A percentile compares a stretch with the other conserved stretches of the same genome.
Evolutionary conservation across 2,888 invertebrate species (phyloP).

Genomic region (Microchrysa polita): DNA sequence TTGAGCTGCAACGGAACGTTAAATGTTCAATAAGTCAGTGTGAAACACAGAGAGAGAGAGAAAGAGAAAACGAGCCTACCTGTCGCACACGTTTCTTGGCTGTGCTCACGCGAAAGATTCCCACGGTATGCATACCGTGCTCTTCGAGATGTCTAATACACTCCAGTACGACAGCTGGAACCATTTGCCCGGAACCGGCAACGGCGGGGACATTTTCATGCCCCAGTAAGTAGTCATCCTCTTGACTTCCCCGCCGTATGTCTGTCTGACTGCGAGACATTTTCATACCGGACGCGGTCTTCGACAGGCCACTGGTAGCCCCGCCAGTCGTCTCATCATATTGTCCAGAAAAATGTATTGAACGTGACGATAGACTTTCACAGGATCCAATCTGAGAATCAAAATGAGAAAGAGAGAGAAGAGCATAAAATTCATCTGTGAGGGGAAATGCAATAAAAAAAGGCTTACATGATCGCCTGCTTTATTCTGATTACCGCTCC

Average conservation of each 20-base stretch:
- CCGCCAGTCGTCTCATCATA: slow-evolving; percentile 26
- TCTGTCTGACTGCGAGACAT: slow-evolving; percentile 67
- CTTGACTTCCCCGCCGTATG: slow-evolving; percentile 60
- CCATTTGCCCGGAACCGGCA: slow-evolving; percentile 64
- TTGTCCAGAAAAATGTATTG: slow-evolving; percentile 45
- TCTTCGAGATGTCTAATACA: slow-evolving; percentile 85
- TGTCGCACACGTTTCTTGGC: slow-evolving; percentile 92
- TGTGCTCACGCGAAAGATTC: slow-evolving; percentile 91
- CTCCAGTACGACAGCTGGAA: slow-evolving; percentile 80
- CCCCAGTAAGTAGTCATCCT: slow-evolving; percentile 62
- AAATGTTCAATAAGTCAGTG: too few species aligned
- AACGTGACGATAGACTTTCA: slow-evolving; percentile 71
- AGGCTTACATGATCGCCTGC: slow-evolving; percentile 41
- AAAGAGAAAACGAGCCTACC: slow-evolving; percentile 70
- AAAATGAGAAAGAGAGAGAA: too few species aligned
- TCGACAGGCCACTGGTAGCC: slow-evolving; percentile 43
- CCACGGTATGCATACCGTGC: slow-evolving; percentile 84
- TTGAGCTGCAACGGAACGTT: slow-evolving; percentile 11
- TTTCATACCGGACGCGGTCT: slow-evolving; percentile 66
- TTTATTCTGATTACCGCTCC: slow-evolving; percentile 33
- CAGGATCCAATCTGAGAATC: slow-evolving; percentile 79
- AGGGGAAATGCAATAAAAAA: too few species aligned
- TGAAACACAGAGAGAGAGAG: too few species aligned
- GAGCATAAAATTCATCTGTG: too few species aligned
- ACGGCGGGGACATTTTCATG: slow-evolving; percentile 49